Evolutionary conservation across 2,797 vertebrate species (phyloP).

Genomic region (Takifugu rubripes): DNA sequence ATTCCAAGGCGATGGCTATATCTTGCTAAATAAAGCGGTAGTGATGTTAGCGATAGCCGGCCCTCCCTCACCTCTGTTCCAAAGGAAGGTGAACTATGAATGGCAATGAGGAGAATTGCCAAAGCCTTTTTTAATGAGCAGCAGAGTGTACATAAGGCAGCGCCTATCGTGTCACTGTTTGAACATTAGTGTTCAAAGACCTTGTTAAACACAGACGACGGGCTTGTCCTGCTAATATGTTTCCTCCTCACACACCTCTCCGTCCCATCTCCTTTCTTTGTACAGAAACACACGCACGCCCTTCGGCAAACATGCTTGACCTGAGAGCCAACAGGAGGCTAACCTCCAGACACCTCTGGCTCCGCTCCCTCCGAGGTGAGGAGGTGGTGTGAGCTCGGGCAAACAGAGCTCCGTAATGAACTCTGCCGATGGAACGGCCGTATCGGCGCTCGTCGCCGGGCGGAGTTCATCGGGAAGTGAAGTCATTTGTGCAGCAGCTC

Average conservation of each 20-base stretch:
- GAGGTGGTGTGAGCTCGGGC: slow-evolving; percentile 34
- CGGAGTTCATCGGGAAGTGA: slow-evolving; percentile 1
- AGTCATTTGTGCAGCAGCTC: slow-evolving; percentile 2
- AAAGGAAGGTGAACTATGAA: slow-evolving; percentile 16
- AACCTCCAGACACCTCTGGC: slow-evolving; percentile 53
- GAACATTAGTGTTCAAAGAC: slow-evolving; percentile 40
- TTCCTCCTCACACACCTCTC: slow-evolving; percentile 34
- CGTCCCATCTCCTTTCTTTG: slow-evolving; percentile 17
- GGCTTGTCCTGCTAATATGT: slow-evolving; percentile 28
- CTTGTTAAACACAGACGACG: slow-evolving; percentile 28
- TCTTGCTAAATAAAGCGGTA: neutral
- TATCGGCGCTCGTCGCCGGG: slow-evolving; percentile 24
- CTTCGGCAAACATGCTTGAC: slow-evolving; percentile 62
- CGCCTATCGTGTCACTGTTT: slow-evolving; percentile 64
- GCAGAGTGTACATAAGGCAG: slow-evolving; percentile 47
- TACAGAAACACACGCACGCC: slow-evolving; percentile 41
- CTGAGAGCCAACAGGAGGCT: slow-evolving; percentile 59
- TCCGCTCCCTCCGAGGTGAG: slow-evolving; percentile 46
- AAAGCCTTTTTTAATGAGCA: slow-evolving; percentile 65
- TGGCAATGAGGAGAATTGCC: slow-evolving; percentile 3
- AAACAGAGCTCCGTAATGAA: slow-evolving; percentile 65
- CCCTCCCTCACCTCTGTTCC: slow-evolving; percentile 28
- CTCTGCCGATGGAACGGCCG: slow-evolving; percentile 52
- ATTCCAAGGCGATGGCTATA: neutral
- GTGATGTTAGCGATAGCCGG: neutral